Percentiles rank a stretch among this genome's conserved stretches.
These are phyloP conservation scores for Bostrychus sinensis DNA, from an alignment of 2,113 vertebrate genomes.

Conservation along the genomic window DNA sequence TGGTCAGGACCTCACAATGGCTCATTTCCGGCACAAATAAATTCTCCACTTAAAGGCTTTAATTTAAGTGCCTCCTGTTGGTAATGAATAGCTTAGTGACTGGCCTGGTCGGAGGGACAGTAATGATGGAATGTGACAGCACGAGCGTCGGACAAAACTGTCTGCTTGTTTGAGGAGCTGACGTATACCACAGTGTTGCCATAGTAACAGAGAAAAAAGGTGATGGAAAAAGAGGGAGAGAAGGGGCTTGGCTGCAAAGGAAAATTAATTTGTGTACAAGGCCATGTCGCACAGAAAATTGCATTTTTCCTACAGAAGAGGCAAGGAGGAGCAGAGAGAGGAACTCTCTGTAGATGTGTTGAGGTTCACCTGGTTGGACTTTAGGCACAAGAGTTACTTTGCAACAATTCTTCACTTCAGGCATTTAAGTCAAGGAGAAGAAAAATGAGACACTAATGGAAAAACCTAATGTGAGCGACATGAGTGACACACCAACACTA, in stretches of 20 bases:
- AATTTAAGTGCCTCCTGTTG: conserved; percentile 49
- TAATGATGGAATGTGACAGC: conserved; percentile 56
- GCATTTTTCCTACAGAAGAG: conserved; percentile 48
- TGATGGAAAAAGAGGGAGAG: conserved; percentile 37
- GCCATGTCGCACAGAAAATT: conserved; percentile 62
- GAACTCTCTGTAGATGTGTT: conserved; percentile 19
- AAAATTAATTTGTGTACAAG: conserved; percentile 72
- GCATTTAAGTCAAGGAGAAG: conserved; percentile 54
- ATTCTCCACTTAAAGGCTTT: conserved; percentile 49
- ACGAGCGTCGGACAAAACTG: conserved; percentile 54
- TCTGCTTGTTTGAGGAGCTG: conserved; percentile 65
- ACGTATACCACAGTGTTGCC: conserved; percentile 70
- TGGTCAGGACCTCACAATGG: conserved; percentile 57
- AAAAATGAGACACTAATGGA: conserved; percentile 21
- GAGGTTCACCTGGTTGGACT: conserved; percentile 18
- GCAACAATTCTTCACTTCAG: conserved; percentile 39
- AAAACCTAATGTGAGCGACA: conserved; percentile 15
- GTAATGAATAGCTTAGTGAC: conserved; percentile 66
- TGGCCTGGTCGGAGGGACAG: conserved; percentile 28
- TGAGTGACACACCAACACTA: conserved; percentile 17
- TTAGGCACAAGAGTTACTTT: conserved; percentile 24
- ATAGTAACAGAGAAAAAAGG: conserved; percentile 68
- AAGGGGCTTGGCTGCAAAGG: conserved; percentile 47
- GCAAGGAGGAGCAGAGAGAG: conserved; percentile 21
- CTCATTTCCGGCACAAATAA: conserved; percentile 59